Conservation (phyloP, 2,797 vertebrate genomes). For the Cossypha polioptera region DNA sequence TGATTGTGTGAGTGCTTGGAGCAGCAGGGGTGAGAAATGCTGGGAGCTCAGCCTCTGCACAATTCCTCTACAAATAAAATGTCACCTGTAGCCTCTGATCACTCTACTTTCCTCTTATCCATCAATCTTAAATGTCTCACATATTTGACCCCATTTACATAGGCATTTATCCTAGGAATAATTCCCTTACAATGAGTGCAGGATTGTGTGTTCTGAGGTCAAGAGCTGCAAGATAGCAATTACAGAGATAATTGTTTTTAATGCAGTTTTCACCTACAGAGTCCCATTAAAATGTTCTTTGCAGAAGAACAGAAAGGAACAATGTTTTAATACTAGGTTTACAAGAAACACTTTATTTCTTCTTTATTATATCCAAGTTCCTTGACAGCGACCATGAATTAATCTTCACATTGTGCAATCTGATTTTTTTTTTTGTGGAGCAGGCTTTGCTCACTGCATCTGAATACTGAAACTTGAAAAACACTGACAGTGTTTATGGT, state of each 20-base stretch:
- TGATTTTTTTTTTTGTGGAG: background rate
- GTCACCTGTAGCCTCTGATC: fast-evolving
- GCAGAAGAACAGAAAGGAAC: constrained; percentile 17
- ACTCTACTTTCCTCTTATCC: background rate
- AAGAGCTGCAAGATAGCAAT: constrained; percentile 33
- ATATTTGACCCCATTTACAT: constrained; percentile 9
- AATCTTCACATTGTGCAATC: background rate
- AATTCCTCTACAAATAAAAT: background rate
- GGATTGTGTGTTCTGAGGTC: constrained; percentile 22
- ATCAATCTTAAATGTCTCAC: background rate
- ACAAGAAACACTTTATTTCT: constrained; percentile 30
- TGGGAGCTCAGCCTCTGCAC: background rate
- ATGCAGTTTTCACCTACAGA: constrained; percentile 47
- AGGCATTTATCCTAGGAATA: background rate
- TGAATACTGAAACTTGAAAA: background rate
- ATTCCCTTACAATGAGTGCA: background rate
- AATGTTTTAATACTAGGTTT: constrained; percentile 45
- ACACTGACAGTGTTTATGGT: background rate
- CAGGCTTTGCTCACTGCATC: background rate
- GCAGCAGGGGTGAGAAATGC: background rate
- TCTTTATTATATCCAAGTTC: constrained; percentile 14
- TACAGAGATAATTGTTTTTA: constrained; percentile 59
- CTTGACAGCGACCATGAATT: constrained; percentile 27
- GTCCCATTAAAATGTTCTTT: constrained; percentile 44
- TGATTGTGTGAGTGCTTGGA: background rate